These are phyloP conservation scores for Felis chaus DNA, from an alignment of 2,113 vertebrate species.

Conservation along the genomic window DNA sequence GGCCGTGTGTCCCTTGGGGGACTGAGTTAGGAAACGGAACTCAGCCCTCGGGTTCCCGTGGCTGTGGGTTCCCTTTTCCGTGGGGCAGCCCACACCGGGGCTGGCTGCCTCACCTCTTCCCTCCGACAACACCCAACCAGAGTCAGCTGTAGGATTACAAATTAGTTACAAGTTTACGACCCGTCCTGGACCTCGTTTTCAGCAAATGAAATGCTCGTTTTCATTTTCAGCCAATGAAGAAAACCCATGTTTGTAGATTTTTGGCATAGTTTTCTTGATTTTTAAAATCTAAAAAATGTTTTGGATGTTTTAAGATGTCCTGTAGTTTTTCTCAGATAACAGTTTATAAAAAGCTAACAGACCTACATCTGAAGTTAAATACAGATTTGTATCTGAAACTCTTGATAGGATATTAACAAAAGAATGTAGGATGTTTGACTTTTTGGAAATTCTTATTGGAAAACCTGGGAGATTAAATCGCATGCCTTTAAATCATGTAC, in stretches of 20 bases:
- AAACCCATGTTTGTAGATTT: not conserved
- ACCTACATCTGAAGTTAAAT: not conserved
- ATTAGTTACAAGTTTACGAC: not conserved
- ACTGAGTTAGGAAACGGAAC: fast-evolving
- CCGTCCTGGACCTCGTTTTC: not conserved
- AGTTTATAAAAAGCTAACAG: not conserved
- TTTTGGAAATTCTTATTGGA: not conserved
- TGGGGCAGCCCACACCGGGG: not conserved
- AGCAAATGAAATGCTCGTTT: not conserved
- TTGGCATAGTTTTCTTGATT: not conserved
- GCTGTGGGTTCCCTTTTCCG: not conserved
- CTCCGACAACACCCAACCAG: not conserved
- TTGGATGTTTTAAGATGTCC: not conserved
- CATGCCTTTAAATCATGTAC: not conserved
- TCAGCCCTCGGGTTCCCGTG: not conserved
- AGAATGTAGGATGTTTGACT: not conserved
- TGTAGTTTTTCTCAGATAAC: not conserved
- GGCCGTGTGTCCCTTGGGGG: fast-evolving
- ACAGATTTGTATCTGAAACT: not conserved
- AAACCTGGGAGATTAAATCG: not conserved
- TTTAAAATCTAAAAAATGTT: not conserved
- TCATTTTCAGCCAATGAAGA: not conserved
- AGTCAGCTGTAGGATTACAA: not conserved
- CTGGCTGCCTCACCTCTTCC: not conserved
- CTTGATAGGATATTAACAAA: not conserved